These are phyloP conservation scores for Poeciliopsis turrubarensis DNA, from an alignment of 2,113 vertebrate species.

Conservation along the genomic window DNA sequence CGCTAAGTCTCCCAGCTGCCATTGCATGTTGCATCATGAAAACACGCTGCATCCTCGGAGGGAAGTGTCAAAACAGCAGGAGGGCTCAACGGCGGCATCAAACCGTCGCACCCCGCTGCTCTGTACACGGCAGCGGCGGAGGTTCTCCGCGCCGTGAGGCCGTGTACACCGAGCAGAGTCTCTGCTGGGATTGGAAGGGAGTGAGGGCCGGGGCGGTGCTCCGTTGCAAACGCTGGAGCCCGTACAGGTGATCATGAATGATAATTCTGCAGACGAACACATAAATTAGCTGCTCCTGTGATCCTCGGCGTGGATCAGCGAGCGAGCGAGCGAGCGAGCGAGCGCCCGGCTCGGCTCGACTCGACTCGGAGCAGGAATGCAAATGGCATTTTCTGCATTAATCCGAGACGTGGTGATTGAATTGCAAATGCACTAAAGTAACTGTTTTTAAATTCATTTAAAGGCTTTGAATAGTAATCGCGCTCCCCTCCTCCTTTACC, in stretches of 20 bases:
- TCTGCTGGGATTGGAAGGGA: too few species aligned
- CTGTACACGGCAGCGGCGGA: slow-evolving; percentile 29
- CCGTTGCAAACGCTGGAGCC: slow-evolving; percentile 13
- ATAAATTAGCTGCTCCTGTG: slow-evolving; percentile 54
- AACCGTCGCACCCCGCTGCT: slow-evolving; percentile 34
- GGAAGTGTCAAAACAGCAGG: slow-evolving; percentile 56
- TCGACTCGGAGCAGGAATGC: slow-evolving; percentile 58
- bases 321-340: neutral
- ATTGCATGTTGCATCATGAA: slow-evolving; percentile 72
- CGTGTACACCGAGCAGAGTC: slow-evolving; percentile 15
- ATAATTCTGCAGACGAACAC: slow-evolving; percentile 44
- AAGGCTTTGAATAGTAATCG: slow-evolving; percentile 66
- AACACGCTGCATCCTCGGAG: slow-evolving; percentile 63
- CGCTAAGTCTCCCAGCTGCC: slow-evolving; percentile 58
- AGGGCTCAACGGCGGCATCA: slow-evolving; percentile 45
- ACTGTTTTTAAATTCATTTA: slow-evolving; percentile 73
- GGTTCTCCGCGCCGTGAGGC: slow-evolving; percentile 6
- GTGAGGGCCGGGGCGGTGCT: neutral
- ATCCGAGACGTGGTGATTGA: slow-evolving; percentile 66
- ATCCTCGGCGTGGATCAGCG: slow-evolving; percentile 50
- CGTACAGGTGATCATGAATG: slow-evolving; percentile 57
- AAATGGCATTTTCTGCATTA: slow-evolving; percentile 72
- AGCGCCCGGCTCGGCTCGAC: slow-evolving; percentile 37
- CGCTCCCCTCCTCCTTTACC: slow-evolving; percentile 11
- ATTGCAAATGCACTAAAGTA: slow-evolving; percentile 74